Conservation (phyloP, 1,140 invertebrate genomes). For the Cepaea nemoralis region DNA sequence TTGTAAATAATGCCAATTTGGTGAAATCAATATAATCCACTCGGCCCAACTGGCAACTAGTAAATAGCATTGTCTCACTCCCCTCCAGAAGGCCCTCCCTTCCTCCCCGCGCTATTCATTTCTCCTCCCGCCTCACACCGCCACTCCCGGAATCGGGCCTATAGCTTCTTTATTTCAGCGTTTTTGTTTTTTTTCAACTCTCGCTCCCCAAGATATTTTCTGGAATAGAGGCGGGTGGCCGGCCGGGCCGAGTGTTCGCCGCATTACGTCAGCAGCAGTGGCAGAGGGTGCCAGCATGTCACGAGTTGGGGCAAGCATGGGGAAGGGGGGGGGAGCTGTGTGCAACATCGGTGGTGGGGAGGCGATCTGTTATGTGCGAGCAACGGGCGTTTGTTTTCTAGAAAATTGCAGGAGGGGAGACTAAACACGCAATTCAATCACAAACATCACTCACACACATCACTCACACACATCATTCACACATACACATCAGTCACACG, state of each 20-base stretch:
- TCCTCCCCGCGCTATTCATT: too few species aligned
- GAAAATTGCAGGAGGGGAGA: background rate
- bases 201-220: background rate
- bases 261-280: constrained; percentile 34
- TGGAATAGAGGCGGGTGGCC: background rate
- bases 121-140: too few species aligned
- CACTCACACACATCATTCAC: too few species aligned
- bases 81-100: background rate
- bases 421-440: too few species aligned
- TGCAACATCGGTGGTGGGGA: too few species aligned
- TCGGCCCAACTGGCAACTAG: constrained; percentile 9
- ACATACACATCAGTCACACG: too few species aligned
- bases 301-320: background rate
- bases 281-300: background rate
- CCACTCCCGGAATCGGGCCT: too few species aligned
- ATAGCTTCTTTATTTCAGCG: too few species aligned
- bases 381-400: background rate
- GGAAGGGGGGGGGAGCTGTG: background rate
- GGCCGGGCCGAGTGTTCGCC: background rate
- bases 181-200: background rate
- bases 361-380: background rate
- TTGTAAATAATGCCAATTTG: constrained; percentile 18
- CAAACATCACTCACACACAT: too few species aligned
- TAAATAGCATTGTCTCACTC: constrained; percentile 15
- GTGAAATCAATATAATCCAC: constrained; percentile 10